Evolutionary conservation across 2,113 vertebrate species (phyloP).

Genomic region (Brachionichthys hirsutus): DNA sequence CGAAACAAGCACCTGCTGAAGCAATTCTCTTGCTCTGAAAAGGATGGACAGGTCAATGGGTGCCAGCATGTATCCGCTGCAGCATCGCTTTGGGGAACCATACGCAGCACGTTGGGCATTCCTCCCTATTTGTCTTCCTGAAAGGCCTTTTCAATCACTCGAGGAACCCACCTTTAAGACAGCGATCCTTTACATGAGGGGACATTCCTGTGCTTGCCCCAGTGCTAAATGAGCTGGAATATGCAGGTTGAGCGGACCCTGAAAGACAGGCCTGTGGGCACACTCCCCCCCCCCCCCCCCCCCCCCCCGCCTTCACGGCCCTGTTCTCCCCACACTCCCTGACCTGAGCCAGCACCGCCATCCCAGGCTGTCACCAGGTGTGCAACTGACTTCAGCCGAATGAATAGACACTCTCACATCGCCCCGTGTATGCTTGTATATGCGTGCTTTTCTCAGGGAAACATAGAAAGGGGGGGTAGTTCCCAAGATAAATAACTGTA

Average conservation of each 20-base stretch:
- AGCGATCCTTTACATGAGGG: constrained; percentile 64
- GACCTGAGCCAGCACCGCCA: constrained; percentile 68
- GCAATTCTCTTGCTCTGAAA: constrained; percentile 37
- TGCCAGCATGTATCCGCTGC: constrained; percentile 21
- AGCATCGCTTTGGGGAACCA: constrained; percentile 39
- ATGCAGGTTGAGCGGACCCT: constrained; percentile 60
- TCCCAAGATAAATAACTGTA: constrained; percentile 38
- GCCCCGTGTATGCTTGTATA: constrained; percentile 41
- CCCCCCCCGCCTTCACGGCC: background rate
- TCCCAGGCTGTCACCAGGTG: constrained; percentile 72
- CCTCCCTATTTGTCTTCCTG: constrained; percentile 43
- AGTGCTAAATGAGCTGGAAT: constrained; percentile 62
- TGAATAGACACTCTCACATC: constrained; percentile 71
- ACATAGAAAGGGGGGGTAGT: constrained; percentile 13
- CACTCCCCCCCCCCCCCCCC: constrained; percentile 32
- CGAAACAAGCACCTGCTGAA: constrained; percentile 22
- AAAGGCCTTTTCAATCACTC: constrained; percentile 60
- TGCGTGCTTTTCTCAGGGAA: constrained; percentile 42
- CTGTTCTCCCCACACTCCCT: constrained; percentile 12
- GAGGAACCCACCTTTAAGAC: constrained; percentile 52
- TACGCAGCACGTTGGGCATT: constrained; percentile 48
- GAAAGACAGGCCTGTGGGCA: constrained; percentile 61
- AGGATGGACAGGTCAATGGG: constrained; percentile 25
- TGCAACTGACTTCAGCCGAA: constrained; percentile 64
- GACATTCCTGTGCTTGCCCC: constrained; percentile 64